Conservation (phyloP, 53 echinoderm and acorn worm genomes). For the Arbacia lixula region DNA sequence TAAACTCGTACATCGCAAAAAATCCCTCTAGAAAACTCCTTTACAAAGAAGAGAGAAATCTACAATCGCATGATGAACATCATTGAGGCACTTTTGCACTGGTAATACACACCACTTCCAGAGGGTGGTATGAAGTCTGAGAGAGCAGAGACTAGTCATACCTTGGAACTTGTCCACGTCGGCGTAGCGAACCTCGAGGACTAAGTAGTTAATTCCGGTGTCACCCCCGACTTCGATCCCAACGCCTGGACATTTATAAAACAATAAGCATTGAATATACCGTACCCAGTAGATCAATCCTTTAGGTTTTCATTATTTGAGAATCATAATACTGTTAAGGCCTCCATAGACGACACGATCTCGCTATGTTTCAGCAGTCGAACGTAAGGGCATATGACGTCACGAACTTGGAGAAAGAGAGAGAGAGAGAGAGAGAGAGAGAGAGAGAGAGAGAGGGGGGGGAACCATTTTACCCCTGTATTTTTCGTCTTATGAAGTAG, state of each 20-base stretch:
- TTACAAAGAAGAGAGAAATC: too few relatives aligned
- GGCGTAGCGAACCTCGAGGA: conserved; percentile 92
- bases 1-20: too few relatives aligned
- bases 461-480: not conserved
- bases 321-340: not conserved
- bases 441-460: not conserved
- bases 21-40: too few relatives aligned
- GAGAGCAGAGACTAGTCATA: too few relatives aligned
- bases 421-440: not conserved
- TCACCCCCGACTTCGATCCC: conserved; percentile 92
- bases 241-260: conserved; percentile 84
- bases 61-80: too few relatives aligned
- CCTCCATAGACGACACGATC: too few relatives aligned
- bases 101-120: too few relatives aligned
- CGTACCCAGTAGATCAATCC: not conserved
- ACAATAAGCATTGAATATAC: not conserved
- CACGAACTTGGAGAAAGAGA: not conserved
- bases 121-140: too few relatives aligned
- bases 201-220: conserved; percentile 84
- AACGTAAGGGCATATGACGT: too few relatives aligned
- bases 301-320: not conserved
- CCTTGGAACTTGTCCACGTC: conserved; percentile 81
- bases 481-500: not conserved
- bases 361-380: too few relatives aligned
- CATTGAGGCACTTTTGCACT: too few relatives aligned